Conservation (phyloP, 2,797 vertebrate genomes). For the Zonotrichia albicollis region DNA sequence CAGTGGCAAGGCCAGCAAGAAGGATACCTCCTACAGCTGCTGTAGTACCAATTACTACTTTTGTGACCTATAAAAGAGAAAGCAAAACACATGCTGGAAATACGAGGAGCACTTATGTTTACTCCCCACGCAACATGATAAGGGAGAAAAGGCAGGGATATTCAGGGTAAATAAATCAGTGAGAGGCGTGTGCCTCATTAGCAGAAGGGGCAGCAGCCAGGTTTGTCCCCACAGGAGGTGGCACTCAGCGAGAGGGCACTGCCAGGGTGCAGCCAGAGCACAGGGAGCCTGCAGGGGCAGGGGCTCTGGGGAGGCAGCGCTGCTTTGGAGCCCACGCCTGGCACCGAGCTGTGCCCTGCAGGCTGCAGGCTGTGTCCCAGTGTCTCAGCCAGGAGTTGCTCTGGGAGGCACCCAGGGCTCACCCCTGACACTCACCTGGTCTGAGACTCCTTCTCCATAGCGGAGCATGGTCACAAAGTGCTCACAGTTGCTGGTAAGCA, state of each 20-base stretch:
- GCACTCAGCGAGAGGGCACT: neutral
- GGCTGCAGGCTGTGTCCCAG: neutral
- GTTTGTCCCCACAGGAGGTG: too few species aligned
- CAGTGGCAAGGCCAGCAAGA: neutral
- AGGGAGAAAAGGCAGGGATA: neutral
- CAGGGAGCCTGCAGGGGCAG: too few species aligned
- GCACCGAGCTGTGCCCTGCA: neutral
- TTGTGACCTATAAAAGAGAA: neutral
- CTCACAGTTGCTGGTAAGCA: neutral
- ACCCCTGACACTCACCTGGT: conserved; percentile 79
- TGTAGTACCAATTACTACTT: neutral
- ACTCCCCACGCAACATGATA: neutral
- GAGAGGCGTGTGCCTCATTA: neutral
- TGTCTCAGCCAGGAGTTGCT: neutral
- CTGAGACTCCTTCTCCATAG: conserved; percentile 66
- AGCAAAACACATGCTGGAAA: neutral
- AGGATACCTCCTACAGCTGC: neutral
- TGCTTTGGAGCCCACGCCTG: accelerated
- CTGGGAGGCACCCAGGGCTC: neutral
- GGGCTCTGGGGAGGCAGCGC: neutral
- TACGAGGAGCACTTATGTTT: neutral
- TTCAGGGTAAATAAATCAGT: neutral
- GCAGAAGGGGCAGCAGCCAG: neutral
- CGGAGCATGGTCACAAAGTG: neutral
- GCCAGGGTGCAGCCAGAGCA: neutral